Base-by-base conservation (phyloP, 2,797 vertebrate species). In the Cyclopterus lumpus region DNA sequence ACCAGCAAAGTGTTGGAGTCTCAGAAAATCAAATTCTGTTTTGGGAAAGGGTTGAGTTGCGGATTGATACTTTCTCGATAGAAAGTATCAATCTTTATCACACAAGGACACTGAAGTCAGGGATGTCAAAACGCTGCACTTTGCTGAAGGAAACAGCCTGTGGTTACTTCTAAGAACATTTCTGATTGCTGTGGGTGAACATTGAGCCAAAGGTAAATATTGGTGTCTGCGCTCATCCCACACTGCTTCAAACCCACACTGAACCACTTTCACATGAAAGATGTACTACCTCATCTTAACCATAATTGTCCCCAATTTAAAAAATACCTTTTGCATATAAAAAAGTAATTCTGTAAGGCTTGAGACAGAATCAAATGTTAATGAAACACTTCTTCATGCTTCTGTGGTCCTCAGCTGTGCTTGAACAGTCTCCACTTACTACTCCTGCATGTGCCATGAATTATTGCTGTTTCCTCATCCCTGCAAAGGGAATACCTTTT, bases 401-500 rank as follows among this genome's bases (percentile, higher is more conserved):
- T 55, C 62, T 67, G 32, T 40, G 18, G 28, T n/a, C 55, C 11
- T 48, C 30, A 6, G 11, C 24, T 61, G 20, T 49, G 16, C 18
- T 42, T 44, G 26, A 49, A 38, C 22, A 63, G 48, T 51, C 44
- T 67, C 36, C 49, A 8, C 49, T 4, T 6, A 32, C 18, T 26
- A 22, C 49, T 3, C 7, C 5, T 48, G 24, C 10, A 40, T 40
- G 11, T 53, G 44, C 54, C 36, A 71, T 36, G 28, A 32, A 55
- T 49, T 49, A 15, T 40, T 40, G 18, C 3, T 18, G 24, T 67
- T 67, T 73, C 49, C 30, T 55, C 49, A 1, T 5, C n/a, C 3
- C 22, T 54, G 46, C 68, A 58, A 42, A 63, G 15, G 11, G 30
- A 77, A 12, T 59, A 8, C 15, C 20, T 5, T 53, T 67, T 61